These are phyloP conservation scores for Pycnomerus fuliginosus DNA, from an alignment of 2,888 invertebrate genomes.

Conservation along the genomic window DNA sequence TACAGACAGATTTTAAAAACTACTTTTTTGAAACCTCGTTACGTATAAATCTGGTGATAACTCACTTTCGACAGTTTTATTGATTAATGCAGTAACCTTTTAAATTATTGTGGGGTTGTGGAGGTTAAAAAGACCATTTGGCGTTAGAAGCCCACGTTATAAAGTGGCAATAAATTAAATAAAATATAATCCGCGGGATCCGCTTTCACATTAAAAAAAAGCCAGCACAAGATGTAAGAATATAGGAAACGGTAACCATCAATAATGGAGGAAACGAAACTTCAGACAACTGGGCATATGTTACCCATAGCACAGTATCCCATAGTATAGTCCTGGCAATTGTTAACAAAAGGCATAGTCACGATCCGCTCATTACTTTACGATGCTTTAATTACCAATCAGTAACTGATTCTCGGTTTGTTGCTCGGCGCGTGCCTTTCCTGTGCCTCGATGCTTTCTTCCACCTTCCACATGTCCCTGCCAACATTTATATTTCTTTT, in stretches of 20 bases:
- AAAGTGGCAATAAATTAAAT: slow-evolving; percentile 15
- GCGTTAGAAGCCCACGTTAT: slow-evolving; percentile 15
- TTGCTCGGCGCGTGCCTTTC: slow-evolving; percentile 35
- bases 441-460: no score
- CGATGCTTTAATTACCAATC: slow-evolving; percentile 47
- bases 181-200: slow-evolving; percentile 11
- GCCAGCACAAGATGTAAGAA: slow-evolving; percentile 13
- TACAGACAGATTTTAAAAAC: no score
- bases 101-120: no score
- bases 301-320: no score
- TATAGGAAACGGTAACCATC: slow-evolving; percentile 11
- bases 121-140: no score
- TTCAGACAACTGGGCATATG: slow-evolving; percentile 21
- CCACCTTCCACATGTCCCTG: no score
- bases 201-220: slow-evolving; percentile 13
- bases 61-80: no score
- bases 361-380: slow-evolving; percentile 47
- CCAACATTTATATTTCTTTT: no score
- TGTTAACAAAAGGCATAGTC: slow-evolving; percentile 43
- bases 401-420: slow-evolving; percentile 43
- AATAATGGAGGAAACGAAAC: slow-evolving; percentile 8
- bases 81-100: no score
- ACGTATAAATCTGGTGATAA: no score
- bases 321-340: no score
- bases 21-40: no score